These are phyloP conservation scores for Ophioninae sp. DNA, from an alignment of 2,888 invertebrate genomes.

Conservation along the genomic window DNA sequence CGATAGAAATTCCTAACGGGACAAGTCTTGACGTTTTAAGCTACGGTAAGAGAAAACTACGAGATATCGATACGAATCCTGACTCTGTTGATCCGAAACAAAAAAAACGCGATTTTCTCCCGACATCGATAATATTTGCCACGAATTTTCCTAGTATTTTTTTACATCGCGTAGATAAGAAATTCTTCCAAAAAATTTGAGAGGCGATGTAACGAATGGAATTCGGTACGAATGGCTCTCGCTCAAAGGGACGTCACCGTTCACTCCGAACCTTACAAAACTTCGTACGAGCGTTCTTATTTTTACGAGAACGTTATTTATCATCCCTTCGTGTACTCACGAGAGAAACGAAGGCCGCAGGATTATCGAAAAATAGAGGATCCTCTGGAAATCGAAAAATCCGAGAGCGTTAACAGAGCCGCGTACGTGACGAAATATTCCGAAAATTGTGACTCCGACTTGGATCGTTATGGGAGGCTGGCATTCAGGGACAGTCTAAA, in stretches of 20 bases:
- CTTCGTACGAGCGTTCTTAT: slow-evolving; percentile 62
- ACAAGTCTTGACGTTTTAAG: too few relatives aligned
- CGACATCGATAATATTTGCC: too few relatives aligned
- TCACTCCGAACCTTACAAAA: slow-evolving; percentile 50
- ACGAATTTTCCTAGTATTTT: too few relatives aligned
- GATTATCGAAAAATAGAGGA: slow-evolving; percentile 46
- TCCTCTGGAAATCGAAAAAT: slow-evolving; percentile 20
- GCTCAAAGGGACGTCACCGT: slow-evolving; percentile 18
- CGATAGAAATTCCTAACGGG: neutral
- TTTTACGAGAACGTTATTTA: slow-evolving; percentile 59
- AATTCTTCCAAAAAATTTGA: too few relatives aligned
- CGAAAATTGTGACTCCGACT: slow-evolving; percentile 16
- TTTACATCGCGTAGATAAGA: too few relatives aligned
- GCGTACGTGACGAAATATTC: slow-evolving; percentile 47
- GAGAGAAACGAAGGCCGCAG: slow-evolving; percentile 33
- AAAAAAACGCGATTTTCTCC: too few relatives aligned
- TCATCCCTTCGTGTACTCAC: slow-evolving; percentile 53
- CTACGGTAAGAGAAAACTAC: too few relatives aligned
- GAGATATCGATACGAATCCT: too few relatives aligned
- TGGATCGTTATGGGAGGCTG: slow-evolving; percentile 57
- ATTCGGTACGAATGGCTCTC: slow-evolving; percentile 25
- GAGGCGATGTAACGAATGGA: neutral
- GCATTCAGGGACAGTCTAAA: slow-evolving; percentile 49
- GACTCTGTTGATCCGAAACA: too few relatives aligned
- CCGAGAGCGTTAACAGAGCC: slow-evolving; percentile 34